Conservation (phyloP, 1,140 invertebrate genomes). For the Argopecten irradians region DNA sequence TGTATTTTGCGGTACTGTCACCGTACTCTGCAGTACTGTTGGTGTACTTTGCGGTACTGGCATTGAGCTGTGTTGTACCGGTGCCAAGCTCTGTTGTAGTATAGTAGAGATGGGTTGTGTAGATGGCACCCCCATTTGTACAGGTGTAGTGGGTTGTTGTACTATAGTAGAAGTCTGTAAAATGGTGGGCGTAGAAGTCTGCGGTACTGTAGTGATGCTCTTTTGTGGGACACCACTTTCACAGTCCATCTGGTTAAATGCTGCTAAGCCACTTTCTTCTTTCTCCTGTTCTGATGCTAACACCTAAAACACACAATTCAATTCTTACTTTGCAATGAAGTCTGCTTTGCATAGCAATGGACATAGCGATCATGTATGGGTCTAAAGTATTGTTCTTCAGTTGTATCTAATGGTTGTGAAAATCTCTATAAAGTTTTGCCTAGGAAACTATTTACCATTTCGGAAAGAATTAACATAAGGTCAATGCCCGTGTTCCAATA, state of each 20-base stretch:
- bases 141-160: no score
- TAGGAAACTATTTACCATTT: background rate
- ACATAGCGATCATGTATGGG: no score
- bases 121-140: no score
- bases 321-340: no score
- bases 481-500: background rate
- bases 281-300: constrained; percentile 69
- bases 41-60: no score
- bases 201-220: background rate
- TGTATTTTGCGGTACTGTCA: no score
- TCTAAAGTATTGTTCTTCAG: background rate
- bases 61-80: background rate
- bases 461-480: background rate
- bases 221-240: background rate
- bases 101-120: no score
- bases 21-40: no score
- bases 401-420: background rate
- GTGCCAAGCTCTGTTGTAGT: background rate
- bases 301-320: constrained; percentile 55
- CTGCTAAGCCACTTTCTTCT: constrained; percentile 46
- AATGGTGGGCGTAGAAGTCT: no score
- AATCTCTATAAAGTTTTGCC: background rate
- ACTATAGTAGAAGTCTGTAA: no score
- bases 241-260: constrained; percentile 28
- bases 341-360: no score